These are phyloP conservation scores for Telmatherina bonti DNA, from an alignment of 2,797 vertebrate genomes.

Conservation along the genomic window DNA sequence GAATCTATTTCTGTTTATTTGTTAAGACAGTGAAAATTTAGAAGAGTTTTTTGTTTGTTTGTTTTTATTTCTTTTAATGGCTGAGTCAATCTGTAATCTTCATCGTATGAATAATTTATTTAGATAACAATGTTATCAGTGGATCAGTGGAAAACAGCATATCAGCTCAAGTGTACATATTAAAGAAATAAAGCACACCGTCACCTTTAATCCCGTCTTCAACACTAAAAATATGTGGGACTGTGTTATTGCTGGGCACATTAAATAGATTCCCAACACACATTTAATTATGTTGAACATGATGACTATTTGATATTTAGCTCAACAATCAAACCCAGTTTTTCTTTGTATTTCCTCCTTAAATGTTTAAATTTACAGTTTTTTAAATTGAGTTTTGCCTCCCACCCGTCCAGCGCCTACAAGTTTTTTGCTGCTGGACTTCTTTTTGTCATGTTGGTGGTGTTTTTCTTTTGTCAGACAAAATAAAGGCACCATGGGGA, in stretches of 20 bases:
- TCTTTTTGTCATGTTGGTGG: not conserved
- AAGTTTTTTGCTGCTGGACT: not conserved
- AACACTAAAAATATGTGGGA: not conserved
- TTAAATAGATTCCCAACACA: not conserved
- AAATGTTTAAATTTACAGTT: not conserved
- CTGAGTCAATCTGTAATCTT: not conserved
- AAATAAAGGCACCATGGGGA: conserved; percentile 4
- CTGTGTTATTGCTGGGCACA: rapidly evolving
- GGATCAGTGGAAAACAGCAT: not conserved
- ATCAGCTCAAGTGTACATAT: not conserved
- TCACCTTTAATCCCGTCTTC: not conserved
- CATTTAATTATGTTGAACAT: no score
- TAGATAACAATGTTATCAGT: not conserved
- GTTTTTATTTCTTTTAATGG: no score
- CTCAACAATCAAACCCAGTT: no score
- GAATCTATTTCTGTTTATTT: not conserved
- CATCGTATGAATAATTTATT: not conserved
- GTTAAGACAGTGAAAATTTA: not conserved
- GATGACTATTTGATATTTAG: no score
- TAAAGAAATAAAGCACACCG: no score
- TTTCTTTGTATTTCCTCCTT: not conserved
- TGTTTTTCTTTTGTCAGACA: conserved; percentile 24
- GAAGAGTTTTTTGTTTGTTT: not conserved
- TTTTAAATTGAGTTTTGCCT: not conserved
- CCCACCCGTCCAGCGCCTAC: not conserved